phyloP scores from a whole-genome alignment of 2,113 vertebrate species.

The Tapirus terrestris region DNA sequence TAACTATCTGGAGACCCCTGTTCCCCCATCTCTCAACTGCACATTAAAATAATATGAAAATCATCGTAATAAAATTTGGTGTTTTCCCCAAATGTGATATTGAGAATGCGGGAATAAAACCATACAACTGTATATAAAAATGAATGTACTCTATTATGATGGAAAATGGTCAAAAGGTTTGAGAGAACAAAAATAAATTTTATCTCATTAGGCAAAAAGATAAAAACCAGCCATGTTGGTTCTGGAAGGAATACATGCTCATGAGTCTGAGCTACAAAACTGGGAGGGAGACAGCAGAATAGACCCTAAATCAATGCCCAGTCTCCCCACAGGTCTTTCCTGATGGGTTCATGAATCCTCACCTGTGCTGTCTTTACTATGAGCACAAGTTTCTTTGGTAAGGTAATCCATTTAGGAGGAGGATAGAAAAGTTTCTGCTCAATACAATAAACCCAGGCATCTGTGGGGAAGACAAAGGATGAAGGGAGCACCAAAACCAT shows the following conservation, averaged over 20 bases:
- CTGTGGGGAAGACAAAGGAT: background rate
- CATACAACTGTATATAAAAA: background rate
- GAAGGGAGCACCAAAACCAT: background rate
- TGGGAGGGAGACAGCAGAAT: background rate
- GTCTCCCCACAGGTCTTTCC: background rate
- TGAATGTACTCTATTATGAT: background rate
- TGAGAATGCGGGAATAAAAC: background rate
- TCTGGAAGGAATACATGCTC: background rate
- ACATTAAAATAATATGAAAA: conserved; percentile 1
- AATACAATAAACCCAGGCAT: background rate
- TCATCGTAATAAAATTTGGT: background rate
- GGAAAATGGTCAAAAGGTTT: conserved; percentile 5
- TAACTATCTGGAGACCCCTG: background rate
- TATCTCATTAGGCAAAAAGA: background rate
- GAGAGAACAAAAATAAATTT: background rate
- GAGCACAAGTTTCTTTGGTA: background rate
- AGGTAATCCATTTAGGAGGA: background rate
- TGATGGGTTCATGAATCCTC: background rate
- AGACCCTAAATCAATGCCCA: background rate
- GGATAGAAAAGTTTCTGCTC: background rate
- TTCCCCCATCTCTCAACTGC: background rate
- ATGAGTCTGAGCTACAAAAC: background rate
- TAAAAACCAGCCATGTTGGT: background rate
- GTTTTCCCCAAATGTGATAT: background rate
- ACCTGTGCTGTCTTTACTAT: background rate